Base-by-base conservation (phyloP, 1,140 invertebrate genomes). In the Ceratina australensis region DNA sequence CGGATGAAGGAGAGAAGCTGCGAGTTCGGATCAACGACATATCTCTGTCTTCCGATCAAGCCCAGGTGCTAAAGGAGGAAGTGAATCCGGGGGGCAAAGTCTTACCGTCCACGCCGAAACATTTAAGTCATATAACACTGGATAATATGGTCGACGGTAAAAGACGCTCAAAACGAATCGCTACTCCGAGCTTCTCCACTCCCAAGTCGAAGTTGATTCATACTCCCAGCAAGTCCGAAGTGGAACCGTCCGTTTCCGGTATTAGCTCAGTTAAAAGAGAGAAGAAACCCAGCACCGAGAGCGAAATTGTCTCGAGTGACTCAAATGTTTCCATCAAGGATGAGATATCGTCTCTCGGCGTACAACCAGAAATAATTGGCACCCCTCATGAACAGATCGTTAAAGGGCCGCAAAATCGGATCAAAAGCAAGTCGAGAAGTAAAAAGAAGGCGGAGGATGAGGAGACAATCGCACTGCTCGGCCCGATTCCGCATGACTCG, bases 401-500 rank as follows among this genome's bases (percentile, higher is more conserved):
- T 0, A 90, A 90, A 80, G 87, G 82, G 33, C 85, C 80, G 22
- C 78, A 74, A 20, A 85, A 28, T 80, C 87, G 78, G 57, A 79
- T 89, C 1, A 91, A 91, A 47, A 83, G 87, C 20, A 89, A 88
- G 33, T 57, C 67, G 4, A 79, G 85, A 16, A 82, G 63, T 50
- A 86, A 81, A 60, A 89, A 87, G 24, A 83, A 86, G 54, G 22
- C 22, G 0, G 88, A 89, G 0, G 92, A 93, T 28, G 90, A 89
- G 10, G 90, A 92, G 57, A 92, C 91, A 0, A 88, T 93, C 0
- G 87, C 89, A 0, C 80, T 78, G 1, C 81, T 94, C 0, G 94
- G 94, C 0, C 94, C 94, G 0, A 93, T 94, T 50, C 94, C 93
- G 0, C 71, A 60, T 7, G 91, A 91, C 5, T 93, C 91, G 16